These are phyloP conservation scores for Bombus consobrinus DNA, from an alignment of 1,140 invertebrate species.

Conservation along the genomic window DNA sequence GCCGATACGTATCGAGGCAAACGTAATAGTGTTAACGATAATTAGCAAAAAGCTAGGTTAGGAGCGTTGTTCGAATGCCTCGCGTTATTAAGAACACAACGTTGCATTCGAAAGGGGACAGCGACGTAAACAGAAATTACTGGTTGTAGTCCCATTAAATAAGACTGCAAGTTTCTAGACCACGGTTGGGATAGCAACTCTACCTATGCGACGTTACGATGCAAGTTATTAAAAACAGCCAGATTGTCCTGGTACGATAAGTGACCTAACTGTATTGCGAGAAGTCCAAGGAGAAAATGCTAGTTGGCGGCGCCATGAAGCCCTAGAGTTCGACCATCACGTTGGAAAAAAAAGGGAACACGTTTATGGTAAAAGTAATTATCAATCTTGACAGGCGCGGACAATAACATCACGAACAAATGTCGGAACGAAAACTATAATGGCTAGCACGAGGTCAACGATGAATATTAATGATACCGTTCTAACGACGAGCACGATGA, in stretches of 20 bases:
- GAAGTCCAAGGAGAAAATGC: background rate
- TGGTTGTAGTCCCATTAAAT: background rate
- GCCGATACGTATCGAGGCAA: slow-evolving; percentile 7
- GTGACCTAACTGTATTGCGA: slow-evolving; percentile 33
- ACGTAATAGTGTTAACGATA: background rate
- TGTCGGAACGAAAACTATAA: slow-evolving; percentile 40
- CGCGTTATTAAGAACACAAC: background rate
- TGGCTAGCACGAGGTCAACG: slow-evolving; percentile 13
- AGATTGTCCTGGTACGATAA: slow-evolving; percentile 43
- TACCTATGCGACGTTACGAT: slow-evolving; percentile 5
- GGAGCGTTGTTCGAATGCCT: background rate
- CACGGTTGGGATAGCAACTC: slow-evolving; percentile 1
- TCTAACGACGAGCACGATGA: background rate
- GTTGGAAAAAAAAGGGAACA: background rate
- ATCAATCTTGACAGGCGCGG: slow-evolving; percentile 20
- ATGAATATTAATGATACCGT: slow-evolving; percentile 55
- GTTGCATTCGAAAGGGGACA: background rate
- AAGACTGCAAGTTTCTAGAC: slow-evolving; percentile 13
- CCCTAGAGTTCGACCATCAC: no score
- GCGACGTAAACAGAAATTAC: slow-evolving; percentile 4
- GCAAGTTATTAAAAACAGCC: slow-evolving; percentile 30
- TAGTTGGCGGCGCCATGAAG: background rate
- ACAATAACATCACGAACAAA: slow-evolving; percentile 40
- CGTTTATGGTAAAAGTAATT: slow-evolving; percentile 15
- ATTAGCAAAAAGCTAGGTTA: slow-evolving; percentile 38